Base-by-base conservation (phyloP, 2,797 vertebrate species). In the Coregonus ussuriensis region DNA sequence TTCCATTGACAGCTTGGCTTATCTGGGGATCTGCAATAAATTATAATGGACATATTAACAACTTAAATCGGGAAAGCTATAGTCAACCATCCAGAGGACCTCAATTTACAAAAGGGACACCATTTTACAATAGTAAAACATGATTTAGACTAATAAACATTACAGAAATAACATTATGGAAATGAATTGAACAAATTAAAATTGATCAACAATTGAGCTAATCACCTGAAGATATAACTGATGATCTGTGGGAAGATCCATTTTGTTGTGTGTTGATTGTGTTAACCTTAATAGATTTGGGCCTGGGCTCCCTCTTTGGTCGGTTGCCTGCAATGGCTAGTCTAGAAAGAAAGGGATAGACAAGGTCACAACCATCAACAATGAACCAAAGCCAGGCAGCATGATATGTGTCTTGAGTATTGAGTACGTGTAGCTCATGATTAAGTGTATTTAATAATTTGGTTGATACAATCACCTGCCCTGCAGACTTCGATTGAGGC, bases 401-500 rank as follows among this genome's bases (percentile, higher is more conserved):
- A 33, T 37, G 13, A 35, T 4, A 15, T 67, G 25, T 4, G 4
- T 16, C 65, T 67, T 33, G 31, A 67, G 65, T 33, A 33, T 15
- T 4, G 13, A 67, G 66, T 67, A 33, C 5, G 18, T 67, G 31
- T 67, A 18, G 65, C 25, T 66, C 63, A 66, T 66, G 29, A 33
- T 33, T n/a, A 29, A 31, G 65, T 4, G 21, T 66, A 14, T 31
- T 31, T 66, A 14, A 14, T 66, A 33, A 67, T 11, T 33, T 67
- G 29, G 5, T 1, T 35, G 14, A 16, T 67, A 16, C 37, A n/a
- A 91, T 93, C 79, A 97, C 97, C 96, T 94, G 66, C 91, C 91
- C 83, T 96, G 95, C 74, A 98, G 91, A 87, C 90, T 94, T 79
- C 85, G 88, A 77, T 95, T 95, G 73, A 98, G 94, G 66, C 95